Percentiles rank a stretch among this genome's conserved stretches.
Conservation (phyloP, 2,888 invertebrate species). For the Pegoplata infirma region DNA sequence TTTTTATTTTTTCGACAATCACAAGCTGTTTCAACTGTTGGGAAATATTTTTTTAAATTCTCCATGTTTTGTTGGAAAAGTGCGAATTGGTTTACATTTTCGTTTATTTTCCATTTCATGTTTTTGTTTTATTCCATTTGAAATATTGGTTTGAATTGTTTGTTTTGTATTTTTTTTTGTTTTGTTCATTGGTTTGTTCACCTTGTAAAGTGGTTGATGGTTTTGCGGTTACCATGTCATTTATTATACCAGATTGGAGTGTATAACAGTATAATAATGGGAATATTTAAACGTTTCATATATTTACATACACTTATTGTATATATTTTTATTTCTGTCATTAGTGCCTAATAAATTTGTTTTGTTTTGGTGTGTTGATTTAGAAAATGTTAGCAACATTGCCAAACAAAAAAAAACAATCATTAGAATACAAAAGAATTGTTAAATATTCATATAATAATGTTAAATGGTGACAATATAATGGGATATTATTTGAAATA, state of each 20-base stretch:
- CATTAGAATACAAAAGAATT: neutral
- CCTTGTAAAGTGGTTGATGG: neutral
- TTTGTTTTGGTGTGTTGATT: neutral
- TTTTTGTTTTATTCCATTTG: neutral
- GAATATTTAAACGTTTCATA: no score
- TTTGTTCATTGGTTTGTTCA: neutral
- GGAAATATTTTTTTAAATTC: neutral
- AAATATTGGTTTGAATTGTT: neutral
- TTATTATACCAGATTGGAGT: neutral
- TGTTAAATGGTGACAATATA: neutral
- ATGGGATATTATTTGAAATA: no score
- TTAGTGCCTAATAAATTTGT: neutral
- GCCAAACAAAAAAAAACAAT: neutral
- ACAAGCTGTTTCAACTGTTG: neutral
- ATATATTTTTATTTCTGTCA: neutral
- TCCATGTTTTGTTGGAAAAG: neutral
- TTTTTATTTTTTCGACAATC: no score
- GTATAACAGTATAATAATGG: neutral
- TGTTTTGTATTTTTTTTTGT: no score
- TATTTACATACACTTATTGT: no score
- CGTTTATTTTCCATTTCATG: no score
- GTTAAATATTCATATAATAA: neutral
- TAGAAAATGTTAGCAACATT: neutral
- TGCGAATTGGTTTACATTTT: neutral
- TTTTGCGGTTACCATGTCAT: neutral